phyloP scores from a whole-genome alignment of 2,797 vertebrate species.

The Mus minutoides region DNA sequence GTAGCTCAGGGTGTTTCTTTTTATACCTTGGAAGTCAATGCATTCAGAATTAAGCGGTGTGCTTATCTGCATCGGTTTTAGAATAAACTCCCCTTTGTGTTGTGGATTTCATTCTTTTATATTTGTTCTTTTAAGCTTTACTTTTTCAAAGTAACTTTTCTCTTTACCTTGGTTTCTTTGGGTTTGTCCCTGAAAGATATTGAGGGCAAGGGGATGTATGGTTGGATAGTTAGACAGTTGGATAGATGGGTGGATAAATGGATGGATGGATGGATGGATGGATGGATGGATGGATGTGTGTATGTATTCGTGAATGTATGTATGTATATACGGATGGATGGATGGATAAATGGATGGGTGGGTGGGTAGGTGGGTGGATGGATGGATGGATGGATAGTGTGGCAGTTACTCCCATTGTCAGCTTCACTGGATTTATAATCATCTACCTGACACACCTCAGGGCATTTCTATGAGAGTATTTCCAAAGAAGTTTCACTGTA shows the following conservation, averaged over 20 bases:
- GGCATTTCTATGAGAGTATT: background rate
- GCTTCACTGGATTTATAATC: background rate
- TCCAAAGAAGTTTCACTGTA: background rate
- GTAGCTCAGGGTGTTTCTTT: slow-evolving; percentile 62
- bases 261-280: background rate
- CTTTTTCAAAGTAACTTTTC: background rate
- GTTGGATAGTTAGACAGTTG: background rate
- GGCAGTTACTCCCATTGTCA: background rate
- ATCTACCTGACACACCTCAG: background rate
- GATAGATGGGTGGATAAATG: background rate
- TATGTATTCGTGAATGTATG: no score
- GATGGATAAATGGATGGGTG: background rate
- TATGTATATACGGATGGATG: background rate
- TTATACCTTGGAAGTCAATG: slow-evolving; percentile 70
- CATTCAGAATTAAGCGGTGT: slow-evolving; percentile 58
- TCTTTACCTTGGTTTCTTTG: background rate
- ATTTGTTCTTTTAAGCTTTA: background rate
- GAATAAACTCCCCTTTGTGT: background rate
- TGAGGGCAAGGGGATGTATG: background rate
- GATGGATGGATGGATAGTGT: background rate
- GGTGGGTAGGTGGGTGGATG: background rate
- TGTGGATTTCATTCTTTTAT: slow-evolving; percentile 31
- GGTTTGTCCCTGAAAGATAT: background rate
- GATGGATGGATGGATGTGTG: background rate
- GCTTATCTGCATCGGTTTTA: slow-evolving; percentile 65